These are phyloP conservation scores for Caenorhabditis sp. DNA, from an alignment of 2,888 invertebrate genomes.

Conservation along the genomic window DNA sequence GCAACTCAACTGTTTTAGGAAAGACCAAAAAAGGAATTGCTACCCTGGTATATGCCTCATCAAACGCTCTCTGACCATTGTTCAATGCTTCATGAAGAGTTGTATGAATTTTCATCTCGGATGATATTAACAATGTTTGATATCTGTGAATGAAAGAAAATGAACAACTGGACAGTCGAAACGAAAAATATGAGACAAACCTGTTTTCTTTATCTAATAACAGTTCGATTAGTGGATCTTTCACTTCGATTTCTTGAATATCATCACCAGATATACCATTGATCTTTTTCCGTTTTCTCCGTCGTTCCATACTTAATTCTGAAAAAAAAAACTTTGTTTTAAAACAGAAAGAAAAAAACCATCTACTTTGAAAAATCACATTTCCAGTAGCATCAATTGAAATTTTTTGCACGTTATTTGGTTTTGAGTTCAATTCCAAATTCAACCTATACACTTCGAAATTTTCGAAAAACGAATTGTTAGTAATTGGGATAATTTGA, in stretches of 20 bases:
- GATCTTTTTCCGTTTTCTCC: conserved; percentile 62
- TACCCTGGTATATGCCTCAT: conserved; percentile 46
- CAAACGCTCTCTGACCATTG: conserved; percentile 40
- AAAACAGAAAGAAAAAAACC: background rate
- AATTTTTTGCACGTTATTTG: too few relatives aligned
- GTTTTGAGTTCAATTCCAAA: too few relatives aligned
- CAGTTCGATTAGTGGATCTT: conserved; percentile 55
- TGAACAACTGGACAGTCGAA: background rate
- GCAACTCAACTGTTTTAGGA: conserved; percentile 9
- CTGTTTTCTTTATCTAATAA: conserved; percentile 50
- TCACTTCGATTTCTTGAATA: conserved; percentile 21
- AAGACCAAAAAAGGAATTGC: background rate
- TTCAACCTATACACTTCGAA: too few relatives aligned
- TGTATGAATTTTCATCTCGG: conserved; percentile 47
- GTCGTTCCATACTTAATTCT: conserved; percentile 68
- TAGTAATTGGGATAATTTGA: too few relatives aligned
- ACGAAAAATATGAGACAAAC: conserved; percentile 10
- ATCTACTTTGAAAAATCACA: too few relatives aligned
- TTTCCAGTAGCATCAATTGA: too few relatives aligned
- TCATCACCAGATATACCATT: conserved; percentile 39
- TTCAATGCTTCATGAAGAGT: conserved; percentile 46
- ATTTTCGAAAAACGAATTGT: too few relatives aligned
- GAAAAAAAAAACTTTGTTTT: conserved; percentile 8
- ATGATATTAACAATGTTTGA: conserved; percentile 45
- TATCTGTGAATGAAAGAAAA: conserved; percentile 26